Evolutionary conservation across 2,888 invertebrate genomes (phyloP).

Genomic region (Ophion costatus): DNA sequence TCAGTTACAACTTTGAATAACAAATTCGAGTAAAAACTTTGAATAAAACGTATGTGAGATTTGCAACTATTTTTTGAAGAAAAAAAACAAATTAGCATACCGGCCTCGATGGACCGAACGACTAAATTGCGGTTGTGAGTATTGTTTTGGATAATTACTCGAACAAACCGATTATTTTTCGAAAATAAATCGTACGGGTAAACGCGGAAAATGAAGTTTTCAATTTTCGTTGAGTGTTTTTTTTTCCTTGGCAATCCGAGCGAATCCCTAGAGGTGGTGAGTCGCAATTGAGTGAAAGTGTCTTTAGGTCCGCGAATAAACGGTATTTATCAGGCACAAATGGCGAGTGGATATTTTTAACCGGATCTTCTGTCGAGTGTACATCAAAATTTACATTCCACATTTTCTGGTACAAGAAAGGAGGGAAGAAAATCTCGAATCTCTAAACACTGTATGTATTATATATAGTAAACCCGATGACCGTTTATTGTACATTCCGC

Average conservation of each 20-base stretch:
- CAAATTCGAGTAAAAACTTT: background rate
- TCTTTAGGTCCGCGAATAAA: background rate
- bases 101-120: background rate
- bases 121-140: background rate
- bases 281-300: background rate
- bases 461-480: slow-evolving; percentile 28
- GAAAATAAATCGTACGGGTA: background rate
- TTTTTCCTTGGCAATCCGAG: background rate
- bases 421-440: background rate
- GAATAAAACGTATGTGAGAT: background rate
- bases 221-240: background rate
- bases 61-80: background rate
- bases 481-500: slow-evolving; percentile 42
- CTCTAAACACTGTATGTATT: slow-evolving; percentile 23
- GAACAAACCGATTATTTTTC: background rate
- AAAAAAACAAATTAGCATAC: background rate
- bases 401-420: background rate
- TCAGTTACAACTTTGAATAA: background rate
- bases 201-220: background rate
- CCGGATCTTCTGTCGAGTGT: background rate
- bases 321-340: background rate
- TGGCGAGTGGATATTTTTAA: background rate
- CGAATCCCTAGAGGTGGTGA: background rate
- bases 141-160: background rate
- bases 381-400: background rate